A percentile compares a stretch with the other conserved stretches of the same genome.
phyloP scores from a whole-genome alignment of 2,113 vertebrate genomes.

The Spea multiplicata region DNA sequence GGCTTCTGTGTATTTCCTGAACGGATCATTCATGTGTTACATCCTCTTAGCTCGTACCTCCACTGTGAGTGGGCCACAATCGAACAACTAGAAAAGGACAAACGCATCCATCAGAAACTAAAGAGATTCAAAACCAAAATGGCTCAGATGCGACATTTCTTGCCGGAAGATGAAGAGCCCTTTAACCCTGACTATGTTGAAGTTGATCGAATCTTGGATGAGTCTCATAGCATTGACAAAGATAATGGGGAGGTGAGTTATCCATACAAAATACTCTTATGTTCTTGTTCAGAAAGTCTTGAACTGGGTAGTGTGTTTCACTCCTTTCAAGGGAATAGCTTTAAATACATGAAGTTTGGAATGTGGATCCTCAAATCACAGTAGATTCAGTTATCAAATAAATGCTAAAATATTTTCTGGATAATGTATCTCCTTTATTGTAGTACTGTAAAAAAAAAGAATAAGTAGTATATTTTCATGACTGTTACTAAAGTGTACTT shows the following conservation, averaged over 20 bases:
- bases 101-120: constrained; percentile 91
- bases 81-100: constrained; percentile 87
- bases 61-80: constrained; percentile 95
- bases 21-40: background rate
- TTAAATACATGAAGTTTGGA: too few species aligned
- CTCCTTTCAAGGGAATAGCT: too few species aligned
- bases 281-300: too few species aligned
- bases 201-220: constrained; percentile 88
- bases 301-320: too few species aligned
- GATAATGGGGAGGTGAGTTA: constrained; percentile 91
- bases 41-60: constrained; percentile 79
- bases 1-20: background rate
- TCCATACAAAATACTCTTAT: too few species aligned
- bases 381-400: too few species aligned
- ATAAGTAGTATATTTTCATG: too few species aligned
- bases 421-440: too few species aligned
- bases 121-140: constrained; percentile 94
- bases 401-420: too few species aligned
- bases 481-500: too few species aligned
- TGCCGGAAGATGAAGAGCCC: constrained; percentile 91
- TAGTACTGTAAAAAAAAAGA: too few species aligned
- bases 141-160: constrained; percentile 85
- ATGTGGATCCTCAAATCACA: too few species aligned
- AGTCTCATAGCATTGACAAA: constrained; percentile 91
- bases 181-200: constrained; percentile 96